Evolutionary conservation across 2,797 vertebrate genomes (phyloP).

Genomic region (Sarcoramphus papa): DNA sequence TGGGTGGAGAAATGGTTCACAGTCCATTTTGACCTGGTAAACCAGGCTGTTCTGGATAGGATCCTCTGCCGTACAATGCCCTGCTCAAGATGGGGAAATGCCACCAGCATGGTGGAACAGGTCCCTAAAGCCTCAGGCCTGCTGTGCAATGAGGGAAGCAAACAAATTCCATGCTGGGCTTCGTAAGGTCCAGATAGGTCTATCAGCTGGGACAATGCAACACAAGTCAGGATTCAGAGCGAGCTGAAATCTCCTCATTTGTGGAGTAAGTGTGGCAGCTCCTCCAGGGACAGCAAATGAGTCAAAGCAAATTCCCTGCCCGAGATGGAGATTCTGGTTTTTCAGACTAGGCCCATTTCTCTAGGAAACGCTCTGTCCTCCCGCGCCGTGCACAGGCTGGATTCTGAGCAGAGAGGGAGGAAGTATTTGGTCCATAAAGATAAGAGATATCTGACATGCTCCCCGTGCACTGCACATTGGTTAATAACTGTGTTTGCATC

Average conservation of each 20-base stretch:
- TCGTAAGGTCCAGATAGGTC: neutral
- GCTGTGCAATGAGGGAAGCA: neutral
- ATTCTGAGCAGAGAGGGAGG: neutral
- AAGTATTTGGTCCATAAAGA: neutral
- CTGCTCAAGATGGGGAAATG: neutral
- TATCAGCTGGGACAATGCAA: neutral
- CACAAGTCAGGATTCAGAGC: neutral
- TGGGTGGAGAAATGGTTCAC: neutral
- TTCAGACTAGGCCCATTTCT: neutral
- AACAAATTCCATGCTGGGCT: neutral
- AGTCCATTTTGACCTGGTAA: neutral
- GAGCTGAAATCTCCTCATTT: neutral
- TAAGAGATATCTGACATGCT: neutral
- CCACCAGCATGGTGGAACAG: neutral
- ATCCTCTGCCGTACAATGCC: neutral
- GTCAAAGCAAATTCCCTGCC: neutral
- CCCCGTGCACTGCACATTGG: accelerated
- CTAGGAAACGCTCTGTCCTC: neutral
- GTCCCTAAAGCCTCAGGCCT: neutral
- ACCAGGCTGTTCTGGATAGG: neutral
- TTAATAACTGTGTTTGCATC: neutral
- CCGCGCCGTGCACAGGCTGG: neutral
- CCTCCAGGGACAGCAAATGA: neutral
- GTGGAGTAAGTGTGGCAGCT: neutral
- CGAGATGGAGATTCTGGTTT: neutral